Conservation (phyloP, 2,113 vertebrate species). For the Xiphophorus maculatus region DNA sequence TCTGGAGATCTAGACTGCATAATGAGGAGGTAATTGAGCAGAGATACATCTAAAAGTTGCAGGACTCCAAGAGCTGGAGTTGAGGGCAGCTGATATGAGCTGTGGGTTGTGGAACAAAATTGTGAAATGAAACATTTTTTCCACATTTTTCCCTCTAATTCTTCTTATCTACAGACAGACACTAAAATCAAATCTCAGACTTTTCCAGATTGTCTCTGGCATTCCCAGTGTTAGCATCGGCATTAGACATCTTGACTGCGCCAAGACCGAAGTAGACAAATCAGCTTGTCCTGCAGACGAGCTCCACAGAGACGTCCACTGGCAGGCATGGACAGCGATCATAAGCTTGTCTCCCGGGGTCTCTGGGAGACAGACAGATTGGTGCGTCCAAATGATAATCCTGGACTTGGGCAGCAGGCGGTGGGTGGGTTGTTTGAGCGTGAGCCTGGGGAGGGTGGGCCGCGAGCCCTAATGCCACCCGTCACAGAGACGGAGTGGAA, state of each 20-base stretch:
- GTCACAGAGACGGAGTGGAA: conserved; percentile 44
- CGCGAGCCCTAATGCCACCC: conserved; percentile 39
- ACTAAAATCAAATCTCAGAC: not conserved
- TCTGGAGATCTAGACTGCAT: too few relatives aligned
- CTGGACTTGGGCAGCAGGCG: conserved; percentile 34
- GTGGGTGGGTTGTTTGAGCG: conserved; percentile 21
- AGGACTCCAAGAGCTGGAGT: too few relatives aligned
- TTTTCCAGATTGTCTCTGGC: not conserved
- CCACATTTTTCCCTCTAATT: too few relatives aligned
- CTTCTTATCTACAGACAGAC: too few relatives aligned
- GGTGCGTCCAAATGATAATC: conserved; percentile 54
- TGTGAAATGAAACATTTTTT: too few relatives aligned
- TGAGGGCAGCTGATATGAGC: too few relatives aligned
- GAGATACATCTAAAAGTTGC: not conserved
- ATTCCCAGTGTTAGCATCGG: conserved; percentile 5
- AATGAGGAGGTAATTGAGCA: too few relatives aligned
- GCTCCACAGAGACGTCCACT: not conserved
- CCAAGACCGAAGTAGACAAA: not conserved
- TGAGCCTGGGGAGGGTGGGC: conserved; percentile 13
- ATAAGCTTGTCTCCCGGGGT: conserved; percentile 18
- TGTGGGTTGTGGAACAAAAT: too few relatives aligned
- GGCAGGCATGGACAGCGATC: conserved; percentile 6
- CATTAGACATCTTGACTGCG: not conserved
- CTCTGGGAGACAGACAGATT: conserved; percentile 47
- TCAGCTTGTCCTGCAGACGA: conserved; percentile 15